Evolutionary conservation across 2,888 invertebrate genomes (phyloP).

Genomic region (Cybosia mesomella): DNA sequence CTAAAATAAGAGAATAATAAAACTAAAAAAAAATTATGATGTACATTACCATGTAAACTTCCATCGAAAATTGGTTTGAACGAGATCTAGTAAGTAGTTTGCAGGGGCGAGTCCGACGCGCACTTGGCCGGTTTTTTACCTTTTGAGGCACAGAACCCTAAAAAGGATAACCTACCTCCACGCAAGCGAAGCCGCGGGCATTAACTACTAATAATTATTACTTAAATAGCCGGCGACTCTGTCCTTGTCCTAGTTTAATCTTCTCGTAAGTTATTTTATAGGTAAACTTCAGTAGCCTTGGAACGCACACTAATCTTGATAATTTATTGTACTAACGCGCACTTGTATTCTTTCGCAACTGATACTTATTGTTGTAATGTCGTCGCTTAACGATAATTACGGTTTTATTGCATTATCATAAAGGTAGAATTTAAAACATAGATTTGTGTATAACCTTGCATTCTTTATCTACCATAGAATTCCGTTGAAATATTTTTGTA

Average conservation of each 20-base stretch:
- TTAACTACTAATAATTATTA: neutral
- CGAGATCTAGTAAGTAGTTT: no score
- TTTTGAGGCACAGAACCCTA: no score
- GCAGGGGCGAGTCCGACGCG: no score
- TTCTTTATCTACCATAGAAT: neutral
- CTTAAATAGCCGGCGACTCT: neutral
- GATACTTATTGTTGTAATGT: neutral
- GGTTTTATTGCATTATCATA: neutral
- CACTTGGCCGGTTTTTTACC: no score
- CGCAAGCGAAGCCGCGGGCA: no score
- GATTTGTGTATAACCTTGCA: neutral
- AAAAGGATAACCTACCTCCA: no score
- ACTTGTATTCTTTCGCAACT: neutral
- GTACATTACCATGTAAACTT: no score
- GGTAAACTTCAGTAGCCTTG: conserved; percentile 12
- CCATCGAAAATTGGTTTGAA: no score
- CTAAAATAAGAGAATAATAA: no score
- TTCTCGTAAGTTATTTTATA: neutral
- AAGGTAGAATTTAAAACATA: neutral
- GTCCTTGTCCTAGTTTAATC: conserved; percentile 7
- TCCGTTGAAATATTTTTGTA: neutral
- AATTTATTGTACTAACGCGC: conserved; percentile 8
- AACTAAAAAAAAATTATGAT: no score
- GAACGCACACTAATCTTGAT: conserved; percentile 11
- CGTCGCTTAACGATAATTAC: neutral